Percentiles rank a stretch among this genome's conserved stretches.
Evolutionary conservation across 2,113 vertebrate species (phyloP).

Genomic region (Hemichromis elongatus): DNA sequence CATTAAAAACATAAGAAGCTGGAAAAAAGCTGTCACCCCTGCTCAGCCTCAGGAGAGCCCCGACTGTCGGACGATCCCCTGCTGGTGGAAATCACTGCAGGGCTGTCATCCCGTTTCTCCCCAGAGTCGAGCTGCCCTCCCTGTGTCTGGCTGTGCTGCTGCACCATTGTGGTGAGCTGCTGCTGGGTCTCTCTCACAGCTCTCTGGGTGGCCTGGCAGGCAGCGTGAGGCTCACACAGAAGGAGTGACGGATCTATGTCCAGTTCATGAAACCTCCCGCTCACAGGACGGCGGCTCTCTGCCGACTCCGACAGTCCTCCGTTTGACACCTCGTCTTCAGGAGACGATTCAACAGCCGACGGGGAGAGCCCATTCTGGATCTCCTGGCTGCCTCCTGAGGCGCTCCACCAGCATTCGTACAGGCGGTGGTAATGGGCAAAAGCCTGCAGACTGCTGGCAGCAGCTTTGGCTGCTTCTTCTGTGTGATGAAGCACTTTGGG

Average conservation of each 20-base stretch:
- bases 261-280: neutral
- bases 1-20: neutral
- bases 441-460: conserved; percentile 78
- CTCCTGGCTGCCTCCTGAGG: rapidly evolving
- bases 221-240: conserved; percentile 80
- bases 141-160: conserved; percentile 69
- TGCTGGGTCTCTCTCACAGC: conserved; percentile 76
- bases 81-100: neutral
- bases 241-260: conserved; percentile 62
- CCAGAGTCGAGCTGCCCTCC: neutral
- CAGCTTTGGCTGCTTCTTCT: conserved; percentile 54
- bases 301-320: neutral
- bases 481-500: conserved; percentile 53
- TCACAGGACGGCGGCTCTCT: rapidly evolving
- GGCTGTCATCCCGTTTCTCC: neutral
- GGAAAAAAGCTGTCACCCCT: neutral
- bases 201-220: conserved; percentile 76
- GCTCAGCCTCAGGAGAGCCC: neutral
- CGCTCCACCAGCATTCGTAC: conserved; percentile 86
- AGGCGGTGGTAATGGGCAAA: conserved; percentile 79
- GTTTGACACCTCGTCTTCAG: neutral
- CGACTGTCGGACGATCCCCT: neutral
- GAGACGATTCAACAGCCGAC: neutral
- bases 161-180: conserved; percentile 78
- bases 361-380: neutral